phyloP scores from a whole-genome alignment of 2,888 invertebrate genomes.

The Scaptomyza caliginosa region DNA sequence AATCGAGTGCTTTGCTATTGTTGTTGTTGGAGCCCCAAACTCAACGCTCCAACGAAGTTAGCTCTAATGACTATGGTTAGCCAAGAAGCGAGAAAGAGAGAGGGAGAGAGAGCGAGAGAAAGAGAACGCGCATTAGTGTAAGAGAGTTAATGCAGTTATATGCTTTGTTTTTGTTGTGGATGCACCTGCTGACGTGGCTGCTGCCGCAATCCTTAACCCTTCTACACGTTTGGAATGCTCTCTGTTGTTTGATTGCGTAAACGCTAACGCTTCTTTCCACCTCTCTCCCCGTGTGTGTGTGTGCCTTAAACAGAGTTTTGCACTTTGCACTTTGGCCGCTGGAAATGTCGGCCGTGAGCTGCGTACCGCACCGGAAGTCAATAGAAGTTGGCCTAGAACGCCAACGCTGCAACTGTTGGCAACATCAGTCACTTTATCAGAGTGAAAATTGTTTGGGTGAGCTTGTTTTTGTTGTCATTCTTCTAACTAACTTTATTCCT shows the following conservation, averaged over 20 bases:
- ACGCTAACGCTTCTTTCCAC: slow-evolving; percentile 24
- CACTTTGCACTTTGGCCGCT: slow-evolving; percentile 53
- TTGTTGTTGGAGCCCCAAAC: too few species aligned
- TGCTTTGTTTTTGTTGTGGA: slow-evolving; percentile 66
- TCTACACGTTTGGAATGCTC: background rate
- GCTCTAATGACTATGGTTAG: slow-evolving; percentile 33
- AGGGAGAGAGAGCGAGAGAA: background rate
- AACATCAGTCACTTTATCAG: slow-evolving; percentile 2
- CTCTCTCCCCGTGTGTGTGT: too few species aligned
- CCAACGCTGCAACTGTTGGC: slow-evolving; percentile 4
- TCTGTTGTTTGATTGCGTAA: slow-evolving; percentile 60
- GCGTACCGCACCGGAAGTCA: slow-evolving; percentile 61
- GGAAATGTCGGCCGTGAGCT: slow-evolving; percentile 17
- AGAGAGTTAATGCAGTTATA: slow-evolving; percentile 16
- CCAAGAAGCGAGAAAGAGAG: background rate
- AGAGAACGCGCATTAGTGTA: background rate
- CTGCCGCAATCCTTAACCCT: background rate
- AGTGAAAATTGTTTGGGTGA: slow-evolving; percentile 10
- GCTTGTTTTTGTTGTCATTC: background rate
- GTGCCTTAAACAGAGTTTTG: slow-evolving; percentile 44
- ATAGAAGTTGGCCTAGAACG: slow-evolving; percentile 71
- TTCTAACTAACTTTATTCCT: background rate
- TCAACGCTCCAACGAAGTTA: slow-evolving; percentile 51
- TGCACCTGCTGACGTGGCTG: slow-evolving; percentile 44
- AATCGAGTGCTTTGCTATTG: background rate